These are phyloP conservation scores for Aldabrachelys gigantea DNA, from an alignment of 2,113 vertebrate genomes.

Conservation along the genomic window DNA sequence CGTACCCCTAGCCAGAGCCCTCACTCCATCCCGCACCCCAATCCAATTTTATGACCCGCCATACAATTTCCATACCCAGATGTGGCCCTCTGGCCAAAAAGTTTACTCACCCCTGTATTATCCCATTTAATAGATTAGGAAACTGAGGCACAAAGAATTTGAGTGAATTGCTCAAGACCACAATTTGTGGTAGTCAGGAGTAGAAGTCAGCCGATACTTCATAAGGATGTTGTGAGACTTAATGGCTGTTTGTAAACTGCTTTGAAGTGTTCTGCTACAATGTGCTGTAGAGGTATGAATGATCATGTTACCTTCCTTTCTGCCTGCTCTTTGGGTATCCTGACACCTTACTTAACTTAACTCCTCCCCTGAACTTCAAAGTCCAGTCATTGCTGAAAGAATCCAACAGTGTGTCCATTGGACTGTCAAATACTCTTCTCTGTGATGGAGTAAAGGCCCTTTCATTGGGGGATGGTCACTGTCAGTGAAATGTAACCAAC, in stretches of 20 bases:
- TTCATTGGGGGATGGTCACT: not conserved
- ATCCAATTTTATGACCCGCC: no score
- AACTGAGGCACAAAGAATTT: not conserved
- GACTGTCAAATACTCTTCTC: not conserved
- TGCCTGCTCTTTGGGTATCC: conserved; percentile 38
- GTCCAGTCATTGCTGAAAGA: not conserved
- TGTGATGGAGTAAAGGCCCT: not conserved
- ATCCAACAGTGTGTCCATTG: not conserved
- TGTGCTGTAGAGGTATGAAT: conserved; percentile 40
- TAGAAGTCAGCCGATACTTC: not conserved
- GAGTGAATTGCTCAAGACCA: not conserved
- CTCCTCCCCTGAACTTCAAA: conserved; percentile 57
- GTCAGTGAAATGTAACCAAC: not conserved
- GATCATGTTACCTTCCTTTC: conserved; percentile 50
- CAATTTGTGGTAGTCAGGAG: not conserved
- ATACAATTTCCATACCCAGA: no score
- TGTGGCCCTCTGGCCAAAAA: no score
- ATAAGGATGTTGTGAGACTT: not conserved
- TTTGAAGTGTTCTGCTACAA: conserved; percentile 26
- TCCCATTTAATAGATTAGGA: not conserved
- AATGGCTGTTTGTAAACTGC: conserved; percentile 52
- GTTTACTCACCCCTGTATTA: not conserved
- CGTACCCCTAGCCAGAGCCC: no score
- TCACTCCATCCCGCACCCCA: no score
- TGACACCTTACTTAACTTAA: conserved; percentile 50